Evolutionary conservation across 2,888 invertebrate species (phyloP), one percentile per base, ranked within the genome.

Genomic region (Pogonocherus hispidulus): DNA sequence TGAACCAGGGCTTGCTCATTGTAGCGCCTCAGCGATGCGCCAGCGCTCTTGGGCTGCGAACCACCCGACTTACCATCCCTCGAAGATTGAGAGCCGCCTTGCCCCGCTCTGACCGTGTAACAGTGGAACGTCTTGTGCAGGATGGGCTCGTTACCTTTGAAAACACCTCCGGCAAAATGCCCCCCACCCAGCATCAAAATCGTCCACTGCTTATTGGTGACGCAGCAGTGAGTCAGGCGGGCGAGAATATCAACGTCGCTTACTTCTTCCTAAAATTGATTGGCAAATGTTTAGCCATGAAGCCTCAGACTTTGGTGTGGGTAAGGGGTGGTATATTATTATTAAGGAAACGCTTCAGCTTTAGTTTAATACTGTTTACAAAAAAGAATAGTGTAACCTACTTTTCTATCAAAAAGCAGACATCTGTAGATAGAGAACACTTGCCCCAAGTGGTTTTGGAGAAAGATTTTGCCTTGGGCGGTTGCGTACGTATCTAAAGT

Each of bases 151-250:
- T 70, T 78, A 84, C 88, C 88, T 80, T 88, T 82, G 80, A 92
- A 93, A 41, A 94, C 85, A 14, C 91, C 93, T 1, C 90, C 93
- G 20, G 93, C 93, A 86, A 94, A 94, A 83, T 93, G 93, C 0
- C 96, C 96, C 3, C 95, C 95, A 0, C 94, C 94, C 35, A 94
- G 87, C 92, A 96, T 93, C 56, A 96, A 84, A 5, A 96, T 87
- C 0, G 92, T 91, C 93, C 94, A 95, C 69, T 81, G 77, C 76
- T 65, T 80, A 78, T 67, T 86, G 79, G 75, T 81, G 70, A 52
- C 78, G 70, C 63, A 86, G 72, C 69, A 88, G 70, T 62, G 82
- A 69, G 56, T 80, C 63, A 64, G 70, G 18, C 78, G 76, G 19
- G 62, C 51, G 11, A 14, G 19, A 3, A 79, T 9, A 20, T 67